Evolutionary conservation across 1,140 invertebrate species (phyloP).

Genomic region (Zaprionus africanus): DNA sequence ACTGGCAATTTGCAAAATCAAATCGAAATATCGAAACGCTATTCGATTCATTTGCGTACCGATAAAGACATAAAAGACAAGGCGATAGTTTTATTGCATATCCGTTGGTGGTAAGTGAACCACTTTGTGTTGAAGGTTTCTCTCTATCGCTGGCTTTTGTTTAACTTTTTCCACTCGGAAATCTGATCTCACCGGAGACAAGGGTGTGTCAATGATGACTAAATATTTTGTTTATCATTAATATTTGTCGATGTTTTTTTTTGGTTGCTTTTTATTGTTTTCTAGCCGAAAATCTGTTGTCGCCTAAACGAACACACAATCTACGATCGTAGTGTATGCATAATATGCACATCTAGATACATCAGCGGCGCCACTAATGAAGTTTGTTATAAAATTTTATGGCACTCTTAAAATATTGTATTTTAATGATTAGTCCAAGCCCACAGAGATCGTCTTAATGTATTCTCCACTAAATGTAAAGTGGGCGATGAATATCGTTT

Average conservation of each 20-base stretch:
- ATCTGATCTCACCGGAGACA: constrained; percentile 39
- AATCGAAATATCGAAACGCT: constrained; percentile 55
- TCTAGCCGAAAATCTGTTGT: constrained; percentile 37
- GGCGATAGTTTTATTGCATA: constrained; percentile 17
- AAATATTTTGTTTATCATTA: constrained; percentile 38
- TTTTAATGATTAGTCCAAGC: constrained; percentile 68
- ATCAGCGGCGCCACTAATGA: constrained; percentile 65
- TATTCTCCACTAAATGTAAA: constrained; percentile 61
- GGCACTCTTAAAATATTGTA: constrained; percentile 74
- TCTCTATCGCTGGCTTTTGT: not conserved
- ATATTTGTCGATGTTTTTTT: constrained; percentile 18
- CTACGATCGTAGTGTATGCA: not conserved
- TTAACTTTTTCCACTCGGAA: constrained; percentile 9
- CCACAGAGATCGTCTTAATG: constrained; percentile 35
- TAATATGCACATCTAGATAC: constrained; percentile 31
- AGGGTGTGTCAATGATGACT: constrained; percentile 58
- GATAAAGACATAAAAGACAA: constrained; percentile 29
- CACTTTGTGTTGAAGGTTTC: constrained; percentile 6
- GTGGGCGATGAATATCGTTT: constrained; percentile 62
- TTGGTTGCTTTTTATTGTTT: constrained; percentile 15
- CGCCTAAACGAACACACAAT: constrained; percentile 41
- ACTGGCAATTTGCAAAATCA: constrained; percentile 62
- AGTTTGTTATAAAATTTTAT: constrained; percentile 82
- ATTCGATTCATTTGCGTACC: constrained; percentile 27
- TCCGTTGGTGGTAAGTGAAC: not conserved